phyloP scores from a whole-genome alignment of 2,797 vertebrate species.

The Bufotes viridis region DNA sequence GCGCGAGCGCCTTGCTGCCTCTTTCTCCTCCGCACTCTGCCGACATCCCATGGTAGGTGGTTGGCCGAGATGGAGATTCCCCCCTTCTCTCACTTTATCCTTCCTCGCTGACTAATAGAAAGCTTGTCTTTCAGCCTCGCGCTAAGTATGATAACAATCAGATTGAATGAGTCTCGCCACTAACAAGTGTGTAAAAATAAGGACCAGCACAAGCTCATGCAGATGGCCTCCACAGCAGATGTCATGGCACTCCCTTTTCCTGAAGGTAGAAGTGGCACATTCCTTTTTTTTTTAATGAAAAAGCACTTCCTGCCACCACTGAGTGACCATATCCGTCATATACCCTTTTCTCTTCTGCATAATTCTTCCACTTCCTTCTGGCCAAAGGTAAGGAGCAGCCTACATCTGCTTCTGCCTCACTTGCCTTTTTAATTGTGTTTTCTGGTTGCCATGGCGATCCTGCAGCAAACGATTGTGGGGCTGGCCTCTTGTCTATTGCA shows the following conservation, averaged over 20 bases:
- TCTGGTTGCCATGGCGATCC: slow-evolving; percentile 71
- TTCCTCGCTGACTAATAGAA: slow-evolving; percentile 14
- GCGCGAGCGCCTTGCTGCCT: slow-evolving; percentile 96
- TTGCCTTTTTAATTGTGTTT: slow-evolving; percentile 66
- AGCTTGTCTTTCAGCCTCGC: slow-evolving; percentile 32
- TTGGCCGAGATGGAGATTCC: slow-evolving; percentile 62
- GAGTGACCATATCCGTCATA: slow-evolving; percentile 62
- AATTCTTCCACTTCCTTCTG: slow-evolving; percentile 69
- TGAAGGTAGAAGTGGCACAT: slow-evolving; percentile 67
- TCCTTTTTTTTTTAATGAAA: slow-evolving; percentile 66
- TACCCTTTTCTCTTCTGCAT: slow-evolving; percentile 65
- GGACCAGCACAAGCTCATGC: slow-evolving; percentile 66
- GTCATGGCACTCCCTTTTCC: slow-evolving; percentile 72
- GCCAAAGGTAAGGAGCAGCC: slow-evolving; percentile 65
- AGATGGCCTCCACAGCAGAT: slow-evolving; percentile 67
- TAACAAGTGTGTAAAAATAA: slow-evolving; percentile 55
- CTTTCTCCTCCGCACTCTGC: slow-evolving; percentile 99
- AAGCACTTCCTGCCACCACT: slow-evolving; percentile 66
- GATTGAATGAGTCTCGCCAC: slow-evolving; percentile 63
- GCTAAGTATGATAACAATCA: slow-evolving; percentile 28
- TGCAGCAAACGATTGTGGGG: slow-evolving; percentile 67
- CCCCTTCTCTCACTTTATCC: slow-evolving; percentile 58
- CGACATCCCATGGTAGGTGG: slow-evolving; percentile 96
- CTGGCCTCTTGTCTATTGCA: slow-evolving; percentile 44
- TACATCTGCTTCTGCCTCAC: slow-evolving; percentile 59